Percentiles rank a stretch among this genome's conserved stretches.
Conservation (phyloP, 92 coral and sea anemone species). For the Heteractis magnifica region DNA sequence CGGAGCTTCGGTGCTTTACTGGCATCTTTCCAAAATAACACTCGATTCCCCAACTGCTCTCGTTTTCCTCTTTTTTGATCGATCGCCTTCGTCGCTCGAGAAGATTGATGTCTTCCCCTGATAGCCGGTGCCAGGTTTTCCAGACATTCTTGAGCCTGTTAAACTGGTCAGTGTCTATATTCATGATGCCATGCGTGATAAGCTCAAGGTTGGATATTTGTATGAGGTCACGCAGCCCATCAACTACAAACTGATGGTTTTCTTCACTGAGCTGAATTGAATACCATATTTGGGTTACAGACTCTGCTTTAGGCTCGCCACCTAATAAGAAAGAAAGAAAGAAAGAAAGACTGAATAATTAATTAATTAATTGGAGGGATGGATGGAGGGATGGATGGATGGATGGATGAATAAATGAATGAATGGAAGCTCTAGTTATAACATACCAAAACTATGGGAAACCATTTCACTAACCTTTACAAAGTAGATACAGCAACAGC, state of each 20-base stretch:
- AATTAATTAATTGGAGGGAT: neutral
- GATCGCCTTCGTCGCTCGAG: constrained; percentile 27
- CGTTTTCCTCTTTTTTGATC: neutral
- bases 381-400: neutral
- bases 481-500: constrained; percentile 59
- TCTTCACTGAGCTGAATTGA: constrained; percentile 56
- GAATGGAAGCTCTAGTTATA: neutral
- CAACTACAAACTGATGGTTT: constrained; percentile 36
- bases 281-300: constrained; percentile 83
- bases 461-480: constrained; percentile 45
- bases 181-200: constrained; percentile 56
- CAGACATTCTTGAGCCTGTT: constrained; percentile 46
- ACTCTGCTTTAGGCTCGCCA: constrained; percentile 35
- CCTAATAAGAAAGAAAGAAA: neutral
- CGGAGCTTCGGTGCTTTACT: constrained; percentile 47
- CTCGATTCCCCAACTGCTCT: constrained; percentile 35
- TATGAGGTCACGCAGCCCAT: constrained; percentile 46
- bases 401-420: no score
- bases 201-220: constrained; percentile 39
- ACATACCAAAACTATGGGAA: neutral
- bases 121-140: constrained; percentile 63
- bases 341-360: no score
- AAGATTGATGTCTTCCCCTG: constrained; percentile 23
- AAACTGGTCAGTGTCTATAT: constrained; percentile 36
- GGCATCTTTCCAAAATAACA: constrained; percentile 46